Percentiles rank a stretch among this genome's conserved stretches.
phyloP scores from a whole-genome alignment of 2,797 vertebrate species.

The Hozukius guyotensis region DNA sequence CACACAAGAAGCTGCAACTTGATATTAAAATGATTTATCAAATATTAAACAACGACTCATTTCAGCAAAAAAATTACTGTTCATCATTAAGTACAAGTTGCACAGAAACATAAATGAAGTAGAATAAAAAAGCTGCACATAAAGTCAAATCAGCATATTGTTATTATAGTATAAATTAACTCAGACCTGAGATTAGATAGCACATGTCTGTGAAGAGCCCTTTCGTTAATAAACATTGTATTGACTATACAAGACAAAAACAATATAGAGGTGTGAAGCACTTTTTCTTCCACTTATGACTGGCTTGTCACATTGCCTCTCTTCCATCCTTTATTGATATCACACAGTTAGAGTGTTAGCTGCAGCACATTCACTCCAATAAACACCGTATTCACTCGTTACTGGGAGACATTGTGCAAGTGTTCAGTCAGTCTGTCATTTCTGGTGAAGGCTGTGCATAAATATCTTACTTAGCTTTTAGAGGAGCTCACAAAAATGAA shows the following conservation, averaged over 20 bases:
- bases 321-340: background rate
- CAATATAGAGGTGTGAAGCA: background rate
- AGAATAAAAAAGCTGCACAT: conserved; percentile 3
- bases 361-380: conserved; percentile 9
- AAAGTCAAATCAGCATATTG: background rate
- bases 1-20: background rate
- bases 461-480: conserved; percentile 31
- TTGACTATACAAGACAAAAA: background rate
- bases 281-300: background rate
- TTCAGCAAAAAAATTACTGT: background rate
- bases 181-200: conserved; percentile 31
- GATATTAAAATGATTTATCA: background rate
- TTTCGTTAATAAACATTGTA: background rate
- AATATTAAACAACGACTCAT: background rate
- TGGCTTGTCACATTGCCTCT: background rate
- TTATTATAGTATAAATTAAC: background rate
- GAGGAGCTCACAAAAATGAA: conserved; percentile 20
- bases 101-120: background rate
- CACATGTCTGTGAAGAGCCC: background rate
- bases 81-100: background rate
- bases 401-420: background rate
- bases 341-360: conserved; percentile 1
- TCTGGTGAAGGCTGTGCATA: conserved; percentile 27
- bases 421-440: conserved; percentile 24
- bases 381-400: background rate